Base-by-base conservation (phyloP, 2,888 invertebrate genomes). In the Dorcus hopei region DNA sequence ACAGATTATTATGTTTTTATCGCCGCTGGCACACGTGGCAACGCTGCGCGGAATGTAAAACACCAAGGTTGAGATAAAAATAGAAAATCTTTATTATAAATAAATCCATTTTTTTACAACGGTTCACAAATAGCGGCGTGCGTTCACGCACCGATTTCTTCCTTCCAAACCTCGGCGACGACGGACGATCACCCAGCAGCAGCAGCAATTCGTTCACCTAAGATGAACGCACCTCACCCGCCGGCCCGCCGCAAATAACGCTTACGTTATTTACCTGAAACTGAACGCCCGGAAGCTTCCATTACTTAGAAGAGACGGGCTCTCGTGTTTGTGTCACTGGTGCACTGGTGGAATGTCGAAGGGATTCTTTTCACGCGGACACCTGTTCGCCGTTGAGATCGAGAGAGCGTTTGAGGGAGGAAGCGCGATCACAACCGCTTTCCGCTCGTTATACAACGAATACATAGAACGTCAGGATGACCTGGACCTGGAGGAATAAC, bases 61-160 rank as follows among this genome's bases (percentile, higher is more conserved):
- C 72, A 72, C 74, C 76, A 76, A 77, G 76, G 76, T 76, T 76
- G 74, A 65, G 74, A 72, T 73, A 74, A 73, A 76, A 76, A 77
- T 77, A 77, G 76, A 76, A 75, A 75, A 75, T 74, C 75, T 76
- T 75, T 75, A 76, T 76, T 77, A 77, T 76, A 77, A 76, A 76
- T 77, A 76, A 76, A 77, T 73, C 74, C 70, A 72, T 72, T 75
- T 76, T 74, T 74, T 72, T 56, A 53, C 53, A 16, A 38, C 51
- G 54, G 51, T 51, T 59, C 58, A 59, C 58, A 59, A 59, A 59
- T 59, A 59, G 54, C 49, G 51, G 14, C 45, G 51, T 23, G 41
- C 11, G 14, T 41, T 41, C 11, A 41, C 14, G 41, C 41, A 41
- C 41, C n/a, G 11, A 41, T 14, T n/a, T 41, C 41, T 41, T 33